Percentiles rank a stretch among this genome's conserved stretches.
These are phyloP conservation scores for Limnephilus lunatus DNA, from an alignment of 2,888 invertebrate species.

Conservation along the genomic window DNA sequence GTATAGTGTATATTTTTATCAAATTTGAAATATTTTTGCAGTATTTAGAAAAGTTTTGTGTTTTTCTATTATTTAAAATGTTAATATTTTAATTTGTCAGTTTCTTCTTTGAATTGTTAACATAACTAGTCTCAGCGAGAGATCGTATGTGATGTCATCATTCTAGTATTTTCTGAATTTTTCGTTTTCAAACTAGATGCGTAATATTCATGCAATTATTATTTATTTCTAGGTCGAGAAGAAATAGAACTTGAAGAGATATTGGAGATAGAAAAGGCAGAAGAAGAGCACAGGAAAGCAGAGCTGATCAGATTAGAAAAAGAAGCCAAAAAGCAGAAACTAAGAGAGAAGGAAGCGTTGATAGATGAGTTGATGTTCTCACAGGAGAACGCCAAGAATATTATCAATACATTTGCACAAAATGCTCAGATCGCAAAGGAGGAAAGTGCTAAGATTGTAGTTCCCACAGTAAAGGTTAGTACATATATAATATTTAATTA, in stretches of 20 bases:
- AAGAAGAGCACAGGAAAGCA: constrained; percentile 84
- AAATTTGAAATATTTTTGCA: no score
- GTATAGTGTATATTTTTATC: no score
- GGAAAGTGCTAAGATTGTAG: constrained; percentile 75
- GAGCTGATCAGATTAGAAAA: constrained; percentile 82
- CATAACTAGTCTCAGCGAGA: no score
- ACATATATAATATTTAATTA: no score
- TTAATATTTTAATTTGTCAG: no score
- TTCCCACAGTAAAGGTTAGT: constrained; percentile 73
- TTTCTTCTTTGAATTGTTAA: no score
- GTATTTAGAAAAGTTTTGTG: no score
- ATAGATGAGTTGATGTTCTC: constrained; percentile 98
- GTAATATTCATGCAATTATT: neutral
- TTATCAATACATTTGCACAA: constrained; percentile 88
- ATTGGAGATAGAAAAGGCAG: constrained; percentile 87
- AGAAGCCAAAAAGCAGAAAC: constrained; percentile 88
- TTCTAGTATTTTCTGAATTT: no score
- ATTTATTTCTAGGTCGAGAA: constrained; percentile 78
- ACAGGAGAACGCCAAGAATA: constrained; percentile 91
- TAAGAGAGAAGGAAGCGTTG: constrained; percentile 91
- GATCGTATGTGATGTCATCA: no score
- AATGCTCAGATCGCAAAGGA: constrained; percentile 82
- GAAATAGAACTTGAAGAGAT: constrained; percentile 92
- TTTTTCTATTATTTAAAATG: no score
- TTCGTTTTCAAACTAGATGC: no score